A percentile compares a stretch with the other conserved stretches of the same genome.
Conservation (phyloP, 1,140 invertebrate genomes). For the Rhopalosiphum maidis region DNA sequence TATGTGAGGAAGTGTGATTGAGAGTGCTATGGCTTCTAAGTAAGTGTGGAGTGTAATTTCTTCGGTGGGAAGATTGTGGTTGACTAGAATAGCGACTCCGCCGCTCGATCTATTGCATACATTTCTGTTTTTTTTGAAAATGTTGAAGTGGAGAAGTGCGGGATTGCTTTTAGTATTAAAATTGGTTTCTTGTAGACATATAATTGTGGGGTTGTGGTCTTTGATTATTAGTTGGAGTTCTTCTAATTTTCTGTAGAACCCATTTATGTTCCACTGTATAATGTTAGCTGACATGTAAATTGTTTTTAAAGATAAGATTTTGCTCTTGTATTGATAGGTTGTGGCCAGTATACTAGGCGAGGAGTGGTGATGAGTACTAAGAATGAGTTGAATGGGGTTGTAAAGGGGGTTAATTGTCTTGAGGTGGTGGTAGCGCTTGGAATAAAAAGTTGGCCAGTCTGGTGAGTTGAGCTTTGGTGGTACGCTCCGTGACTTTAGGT, state of each 20-base stretch:
- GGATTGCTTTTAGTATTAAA: conserved; percentile 21
- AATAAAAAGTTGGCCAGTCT: too few relatives aligned
- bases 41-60: not conserved
- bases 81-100: too few relatives aligned
- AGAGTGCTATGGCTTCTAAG: not conserved
- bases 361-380: too few relatives aligned
- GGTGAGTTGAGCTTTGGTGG: not conserved
- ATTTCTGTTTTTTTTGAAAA: not conserved
- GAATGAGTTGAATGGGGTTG: too few relatives aligned
- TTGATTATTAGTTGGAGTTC: conserved; percentile 14
- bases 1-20: not conserved
- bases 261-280: conserved; percentile 1
- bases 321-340: too few relatives aligned
- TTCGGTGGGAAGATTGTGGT: not conserved
- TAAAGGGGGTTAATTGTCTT: too few relatives aligned
- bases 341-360: too few relatives aligned
- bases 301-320: too few relatives aligned
- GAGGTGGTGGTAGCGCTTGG: too few relatives aligned
- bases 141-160: not conserved
- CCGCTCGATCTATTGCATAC: too few relatives aligned
- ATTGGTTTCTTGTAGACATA: conserved; percentile 16
- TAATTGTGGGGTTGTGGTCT: not conserved
- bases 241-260: conserved; percentile 16
- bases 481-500: not conserved
- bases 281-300: not conserved